Percentiles rank a stretch among this genome's conserved stretches.
Conservation (phyloP, 2,888 invertebrate species). For the Lithosia quadra region DNA sequence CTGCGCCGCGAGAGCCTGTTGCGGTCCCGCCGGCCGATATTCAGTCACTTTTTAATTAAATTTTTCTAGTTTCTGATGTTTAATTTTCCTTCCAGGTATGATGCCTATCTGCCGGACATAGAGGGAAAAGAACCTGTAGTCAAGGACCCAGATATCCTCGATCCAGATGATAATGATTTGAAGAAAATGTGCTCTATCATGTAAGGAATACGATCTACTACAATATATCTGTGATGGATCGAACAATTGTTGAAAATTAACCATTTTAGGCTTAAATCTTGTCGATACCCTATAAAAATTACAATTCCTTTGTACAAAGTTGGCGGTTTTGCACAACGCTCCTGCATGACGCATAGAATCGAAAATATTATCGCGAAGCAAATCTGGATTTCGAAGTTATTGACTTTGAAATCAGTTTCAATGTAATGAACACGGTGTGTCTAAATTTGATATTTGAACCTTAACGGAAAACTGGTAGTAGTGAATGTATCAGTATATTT, state of each 20-base stretch:
- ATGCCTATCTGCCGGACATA: constrained; percentile 59
- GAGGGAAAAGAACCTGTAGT: constrained; percentile 46
- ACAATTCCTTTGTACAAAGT: not conserved
- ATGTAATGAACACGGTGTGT: not conserved
- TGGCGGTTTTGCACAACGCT: not conserved
- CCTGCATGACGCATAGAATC: not conserved
- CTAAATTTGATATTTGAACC: not conserved
- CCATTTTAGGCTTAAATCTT: not conserved
- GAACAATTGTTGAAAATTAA: not conserved
- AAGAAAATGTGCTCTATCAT: constrained; percentile 85
- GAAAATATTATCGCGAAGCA: not conserved
- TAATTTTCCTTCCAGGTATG: constrained; percentile 27
- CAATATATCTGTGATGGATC: not conserved
- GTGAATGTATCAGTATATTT: not conserved
- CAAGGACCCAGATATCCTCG: constrained; percentile 40
- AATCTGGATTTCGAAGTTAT: not conserved
- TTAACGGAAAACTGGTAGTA: not conserved
- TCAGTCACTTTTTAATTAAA: too few species aligned
- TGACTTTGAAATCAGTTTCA: not conserved
- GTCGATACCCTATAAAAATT: not conserved
- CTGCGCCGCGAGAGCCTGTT: too few species aligned
- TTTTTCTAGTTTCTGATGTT: not conserved
- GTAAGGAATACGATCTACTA: constrained; percentile 25
- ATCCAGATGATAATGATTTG: constrained; percentile 77
- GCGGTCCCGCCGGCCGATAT: too few species aligned